Evolutionary conservation across 2,113 vertebrate genomes (phyloP), one percentile per base, ranked within the genome.

Genomic region (Gracilinanus agilis): DNA sequence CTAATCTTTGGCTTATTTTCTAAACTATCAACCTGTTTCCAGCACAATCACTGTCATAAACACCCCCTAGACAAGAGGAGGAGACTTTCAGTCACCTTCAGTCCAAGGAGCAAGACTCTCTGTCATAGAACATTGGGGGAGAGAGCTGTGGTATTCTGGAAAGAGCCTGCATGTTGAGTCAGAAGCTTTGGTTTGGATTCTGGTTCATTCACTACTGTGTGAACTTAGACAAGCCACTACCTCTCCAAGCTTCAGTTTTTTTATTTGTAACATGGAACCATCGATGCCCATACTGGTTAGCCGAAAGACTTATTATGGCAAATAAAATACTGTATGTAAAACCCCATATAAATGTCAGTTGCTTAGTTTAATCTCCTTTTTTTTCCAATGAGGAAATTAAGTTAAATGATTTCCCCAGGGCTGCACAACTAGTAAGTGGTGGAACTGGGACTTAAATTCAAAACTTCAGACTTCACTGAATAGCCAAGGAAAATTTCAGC

Each of bases 21-120:
- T 49, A 90, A 96, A 54, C 16, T 10, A 53, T 0, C 90, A 29
- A 89, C 34, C 67, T 92, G 7, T 92, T n/a, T 23, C 34, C n/a
- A 83, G n/a, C 16, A 83, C 0, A 23, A 27, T 44, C 3, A 0
- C 53, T 95, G 44, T 29, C 44, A 67, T 49, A 95, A 67, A 90
- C 16, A 29, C 40, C 53, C 53, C 53, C 90, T 88, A n/a, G 4
- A 54, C 16, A 55, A 93, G 44, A 61, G 88, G 56, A 93, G 44
- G 49, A 49, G 58, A 40, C 83, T 94, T 96, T 90, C 90, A 89
- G 88, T 90, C 54, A 49, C 94, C 88, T 97, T 11, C 10, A 34
- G 7, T 89, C 55, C 44, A 34, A 53, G 34, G 11, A 24, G 40
- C 58, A 54, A 44, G 27, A 2, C n/a, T 5, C 3, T 23, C 49